Base-by-base conservation (phyloP, 2,113 vertebrate species). In the Conger conger region DNA sequence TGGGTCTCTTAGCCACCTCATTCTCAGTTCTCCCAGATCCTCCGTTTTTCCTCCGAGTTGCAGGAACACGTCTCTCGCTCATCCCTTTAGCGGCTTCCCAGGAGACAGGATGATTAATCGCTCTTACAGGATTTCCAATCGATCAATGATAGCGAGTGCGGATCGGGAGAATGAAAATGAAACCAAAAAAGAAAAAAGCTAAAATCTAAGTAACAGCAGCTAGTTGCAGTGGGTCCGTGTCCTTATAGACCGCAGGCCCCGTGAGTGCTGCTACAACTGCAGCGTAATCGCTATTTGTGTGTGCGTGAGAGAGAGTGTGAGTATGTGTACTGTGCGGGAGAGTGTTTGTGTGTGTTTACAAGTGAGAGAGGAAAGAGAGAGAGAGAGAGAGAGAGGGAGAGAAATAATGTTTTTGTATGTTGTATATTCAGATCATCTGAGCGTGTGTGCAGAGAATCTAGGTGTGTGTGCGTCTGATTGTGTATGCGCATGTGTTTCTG, bases 41-140 rank as follows among this genome's bases (percentile, higher is more conserved):
- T 73, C n/a, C 27, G 13, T 33, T 73, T 27, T 33, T 73, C 68
- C 15, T 33, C n/a, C 27, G 4, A 73, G n/a, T 30, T 73, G n/a
- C 68, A 73, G 16, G 3, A 17, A 33, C 80, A 81, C 2, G 45
- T 1, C 45, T 30, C 50, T 37, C 9, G 3, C 35, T 18, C 15
- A 9, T 42, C 79, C 83, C 63, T 77, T 42, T 36, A 78, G 78
- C 63, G 76, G 79, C 85, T 37, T 45, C 81, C 54, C n/a, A 33
- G 50, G 86, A 87, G 92, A 91, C 92, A 92, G 90, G 82, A 88
- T 93, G 93, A 95, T 93, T 89, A 86, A 92, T 92, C 82, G 82
- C 87, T 85, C 81, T 83, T 89, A 90, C 88, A 85, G 88, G 91
- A 88, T 90, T 87, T 68, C 76, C 84, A 90, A 94, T 93, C 82